These are phyloP conservation scores for Anticlea derivata DNA, from an alignment of 2,888 invertebrate genomes.

Conservation along the genomic window DNA sequence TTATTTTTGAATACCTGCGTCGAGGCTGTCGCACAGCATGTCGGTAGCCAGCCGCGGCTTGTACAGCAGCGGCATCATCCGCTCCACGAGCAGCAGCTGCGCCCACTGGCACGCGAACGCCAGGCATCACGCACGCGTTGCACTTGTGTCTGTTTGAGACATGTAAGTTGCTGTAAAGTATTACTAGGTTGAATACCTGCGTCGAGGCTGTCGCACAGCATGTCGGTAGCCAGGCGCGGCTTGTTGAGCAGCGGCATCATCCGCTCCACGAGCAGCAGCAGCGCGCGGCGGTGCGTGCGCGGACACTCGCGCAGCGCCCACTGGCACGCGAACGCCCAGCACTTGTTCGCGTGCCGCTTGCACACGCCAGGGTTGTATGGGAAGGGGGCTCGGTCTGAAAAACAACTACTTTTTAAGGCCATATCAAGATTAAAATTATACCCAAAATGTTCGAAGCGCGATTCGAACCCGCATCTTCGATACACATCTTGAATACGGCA, in stretches of 20 bases:
- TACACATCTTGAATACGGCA: no score
- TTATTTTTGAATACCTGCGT: no score
- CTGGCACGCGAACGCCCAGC: constrained; percentile 90
- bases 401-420: no score
- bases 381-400: constrained; percentile 67
- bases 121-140: no score
- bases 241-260: constrained; percentile 91
- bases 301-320: constrained; percentile 87
- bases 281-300: constrained; percentile 88
- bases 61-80: constrained; percentile 90
- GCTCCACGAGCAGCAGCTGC: constrained; percentile 90
- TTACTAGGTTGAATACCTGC: constrained; percentile 23
- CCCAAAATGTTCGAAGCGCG: no score
- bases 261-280: constrained; percentile 92
- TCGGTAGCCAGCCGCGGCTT: constrained; percentile 94
- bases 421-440: no score
- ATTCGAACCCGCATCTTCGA: no score
- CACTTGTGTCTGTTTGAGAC: no score
- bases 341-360: constrained; percentile 86
- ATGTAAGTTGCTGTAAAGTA: no score
- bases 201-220: constrained; percentile 94
- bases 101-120: constrained; percentile 89
- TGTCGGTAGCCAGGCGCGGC: constrained; percentile 94
- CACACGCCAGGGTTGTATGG: constrained; percentile 82
- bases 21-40: constrained; percentile 95